Evolutionary conservation across 2,888 invertebrate genomes (phyloP), one percentile per base, ranked within the genome.

Genomic region (Temnothorax unifasciatus): DNA sequence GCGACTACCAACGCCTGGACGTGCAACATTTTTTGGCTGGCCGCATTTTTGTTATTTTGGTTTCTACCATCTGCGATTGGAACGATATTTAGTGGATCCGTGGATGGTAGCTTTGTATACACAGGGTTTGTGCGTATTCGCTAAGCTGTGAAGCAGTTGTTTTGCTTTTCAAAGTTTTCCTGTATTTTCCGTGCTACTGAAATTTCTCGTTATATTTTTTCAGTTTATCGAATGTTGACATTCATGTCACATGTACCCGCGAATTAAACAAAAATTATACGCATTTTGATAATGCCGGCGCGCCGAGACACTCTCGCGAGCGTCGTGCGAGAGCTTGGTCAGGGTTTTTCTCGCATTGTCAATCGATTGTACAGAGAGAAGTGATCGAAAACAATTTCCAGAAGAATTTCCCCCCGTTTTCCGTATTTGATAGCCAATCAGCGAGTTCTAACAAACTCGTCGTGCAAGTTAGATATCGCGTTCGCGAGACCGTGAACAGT

Each of bases 151-250:
- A 71, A 79, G 47, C 79, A 47, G 59, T 47, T 59, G 57, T 79
- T 79, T 71, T 79, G 47, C 25, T 66, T 76, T 66, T 41, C 29
- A 69, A 69, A 77, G 44, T 57, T 66, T 68, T 69, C 69, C 41
- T 4, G 15, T 47, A 18, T 34, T 44, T 54, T 11, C 21, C 29
- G 9, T 15, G 15, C 54, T n/a, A 9, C n/a, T 59, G 11, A 71
- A 71, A 79, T 71, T 71, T 34, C 15, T 25, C 21, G 47, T 41
- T 13, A 3, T 69, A 13, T 79, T 71, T 69, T 77, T 59, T 50
- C 47, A 25, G 34, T 54, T 69, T 47, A 59, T 79, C 21, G 47
- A 57, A n/a, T 21, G 59, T 47, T 59, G 44, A 59, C 38, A 71
- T 47, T 47, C 25, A 13, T 77, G 44, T 54, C 57, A 18, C 21